Evolutionary conservation across 2,888 invertebrate genomes (phyloP), one percentile per base, ranked within the genome.

Genomic region (Acanthosepion esculentum): DNA sequence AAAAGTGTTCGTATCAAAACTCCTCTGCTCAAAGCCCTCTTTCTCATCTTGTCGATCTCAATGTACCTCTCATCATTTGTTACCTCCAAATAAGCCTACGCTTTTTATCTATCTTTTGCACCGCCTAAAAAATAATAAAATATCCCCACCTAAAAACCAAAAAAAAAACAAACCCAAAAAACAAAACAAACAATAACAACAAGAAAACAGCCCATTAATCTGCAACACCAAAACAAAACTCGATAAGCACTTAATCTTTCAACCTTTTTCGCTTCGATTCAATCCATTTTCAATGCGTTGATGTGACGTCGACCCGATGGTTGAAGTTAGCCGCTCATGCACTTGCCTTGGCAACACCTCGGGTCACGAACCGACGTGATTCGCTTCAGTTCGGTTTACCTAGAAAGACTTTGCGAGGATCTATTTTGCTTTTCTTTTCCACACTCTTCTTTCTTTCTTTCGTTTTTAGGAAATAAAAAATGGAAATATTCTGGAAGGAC

Each of bases 281-380:
- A 78, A 78, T 78, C 78, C 78, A n/a, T 78, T 78, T 78, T 78
- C 78, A n/a, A 78, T 78, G 78, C n/a, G 78, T 78, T 78, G n/a
- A n/a, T 78, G 78, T 78, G 78, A 78, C 78, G 78, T 78, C 78
- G 78, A 78, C 78, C 78, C 29, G n/a, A n/a, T 18, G 78, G 78
- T 78, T n/a, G 78, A 78, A 78, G 29, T 78, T 78, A 10, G 78
- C 78, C 29, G 78, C 78, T 78, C 29, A 12, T 78, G n/a, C 78
- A 29, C n/a, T 78, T 78, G 78, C 78, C 78, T 78, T 10, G 78
- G 78, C n/a, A 78, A 78, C 78, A 78, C 78, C n/a, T 78, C n/a
- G n/a, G 78, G 78, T 78, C 78, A 78, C 78, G 78, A 78, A 78
- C n/a, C n/a, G n/a, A 78, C 10, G 8, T n/a, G 78, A 78, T 78